Conservation (phyloP, 2,113 vertebrate genomes). For the Nerophis lumbriciformis region DNA sequence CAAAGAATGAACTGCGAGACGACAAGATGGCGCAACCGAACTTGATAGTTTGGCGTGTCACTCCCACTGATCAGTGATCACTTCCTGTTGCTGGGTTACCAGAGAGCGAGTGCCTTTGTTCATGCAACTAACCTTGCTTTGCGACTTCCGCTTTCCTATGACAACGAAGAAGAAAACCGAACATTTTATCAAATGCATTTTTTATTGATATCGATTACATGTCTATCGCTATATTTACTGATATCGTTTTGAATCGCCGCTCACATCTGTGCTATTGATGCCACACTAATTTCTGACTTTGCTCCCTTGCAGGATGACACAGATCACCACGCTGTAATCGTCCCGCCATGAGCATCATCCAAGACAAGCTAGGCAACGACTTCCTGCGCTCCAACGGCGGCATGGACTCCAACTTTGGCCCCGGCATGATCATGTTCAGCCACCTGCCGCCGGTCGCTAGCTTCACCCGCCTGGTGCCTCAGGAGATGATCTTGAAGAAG, state of each 20-base stretch:
- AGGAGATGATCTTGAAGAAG: slow-evolving; percentile 94
- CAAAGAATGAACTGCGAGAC: no score
- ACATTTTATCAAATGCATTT: no score
- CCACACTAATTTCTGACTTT: neutral
- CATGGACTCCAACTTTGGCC: slow-evolving; percentile 87
- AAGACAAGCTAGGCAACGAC: slow-evolving; percentile 87
- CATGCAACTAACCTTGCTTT: no score
- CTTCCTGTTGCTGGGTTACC: no score
- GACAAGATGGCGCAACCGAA: no score
- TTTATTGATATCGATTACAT: no score
- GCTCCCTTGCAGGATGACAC: slow-evolving; percentile 55
- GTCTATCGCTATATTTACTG: no score
- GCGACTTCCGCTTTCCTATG: no score
- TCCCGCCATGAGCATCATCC: slow-evolving; percentile 75
- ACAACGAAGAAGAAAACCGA: no score
- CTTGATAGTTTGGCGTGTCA: no score
- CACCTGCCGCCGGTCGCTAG: slow-evolving; percentile 94
- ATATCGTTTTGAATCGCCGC: slow-evolving; percentile 26
- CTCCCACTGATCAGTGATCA: no score
- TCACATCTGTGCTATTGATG: slow-evolving; percentile 6
- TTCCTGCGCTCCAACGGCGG: slow-evolving; percentile 79
- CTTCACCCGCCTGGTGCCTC: slow-evolving; percentile 85
- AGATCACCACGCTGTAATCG: slow-evolving; percentile 55
- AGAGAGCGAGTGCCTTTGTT: no score
- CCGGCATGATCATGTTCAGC: slow-evolving; percentile 94